Conservation (phyloP, 2,888 invertebrate species). For the Lamproptera curius region DNA sequence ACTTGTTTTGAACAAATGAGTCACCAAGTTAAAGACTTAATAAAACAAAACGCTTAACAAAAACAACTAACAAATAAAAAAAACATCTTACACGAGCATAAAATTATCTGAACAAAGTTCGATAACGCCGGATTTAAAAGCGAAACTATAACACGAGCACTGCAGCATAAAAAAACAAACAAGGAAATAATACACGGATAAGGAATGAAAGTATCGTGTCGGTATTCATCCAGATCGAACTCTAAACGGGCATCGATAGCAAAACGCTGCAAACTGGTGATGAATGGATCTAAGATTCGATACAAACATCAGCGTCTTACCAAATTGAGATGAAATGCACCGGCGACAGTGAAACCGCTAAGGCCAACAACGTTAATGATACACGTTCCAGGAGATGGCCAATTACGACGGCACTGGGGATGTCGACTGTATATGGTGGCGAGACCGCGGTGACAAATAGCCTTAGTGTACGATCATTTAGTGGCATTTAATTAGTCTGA, state of each 20-base stretch:
- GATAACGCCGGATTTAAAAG: no score
- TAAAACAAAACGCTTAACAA: no score
- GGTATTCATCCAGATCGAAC: background rate
- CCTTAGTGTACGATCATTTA: background rate
- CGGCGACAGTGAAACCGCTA: slow-evolving; percentile 13
- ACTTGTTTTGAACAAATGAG: no score
- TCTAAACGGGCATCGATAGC: slow-evolving; percentile 1
- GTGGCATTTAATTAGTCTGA: slow-evolving; percentile 7
- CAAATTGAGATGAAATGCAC: slow-evolving; percentile 12
- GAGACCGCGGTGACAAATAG: slow-evolving; percentile 11
- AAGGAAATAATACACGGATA: no score
- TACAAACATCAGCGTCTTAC: slow-evolving; percentile 10
- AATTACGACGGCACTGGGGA: slow-evolving; percentile 11
- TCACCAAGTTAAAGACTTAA: no score
- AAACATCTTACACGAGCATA: no score
- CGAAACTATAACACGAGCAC: no score
- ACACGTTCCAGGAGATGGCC: slow-evolving; percentile 12
- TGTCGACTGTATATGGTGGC: slow-evolving; percentile 8
- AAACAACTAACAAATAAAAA: no score
- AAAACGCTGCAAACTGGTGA: background rate
- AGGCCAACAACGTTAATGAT: slow-evolving; percentile 12
- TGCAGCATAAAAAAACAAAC: no score
- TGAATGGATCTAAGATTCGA: slow-evolving; percentile 7
- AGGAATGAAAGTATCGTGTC: no score
- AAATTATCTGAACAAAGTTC: no score